These are phyloP conservation scores for Bhutanitis thaidina DNA, from an alignment of 2,888 invertebrate genomes.

Conservation along the genomic window DNA sequence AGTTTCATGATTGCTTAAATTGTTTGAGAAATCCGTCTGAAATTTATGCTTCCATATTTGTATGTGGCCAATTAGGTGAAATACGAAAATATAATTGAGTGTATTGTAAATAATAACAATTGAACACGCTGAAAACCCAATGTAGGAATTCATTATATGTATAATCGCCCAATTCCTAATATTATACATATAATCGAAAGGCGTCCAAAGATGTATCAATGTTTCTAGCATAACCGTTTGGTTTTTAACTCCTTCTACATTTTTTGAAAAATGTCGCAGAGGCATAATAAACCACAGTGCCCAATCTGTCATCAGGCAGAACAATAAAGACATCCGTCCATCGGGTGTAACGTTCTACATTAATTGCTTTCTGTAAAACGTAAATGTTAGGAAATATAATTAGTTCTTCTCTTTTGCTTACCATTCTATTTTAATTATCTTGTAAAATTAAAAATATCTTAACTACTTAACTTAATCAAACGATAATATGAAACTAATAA, in stretches of 20 bases:
- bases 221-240: conserved; percentile 34
- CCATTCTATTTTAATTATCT: too few species aligned
- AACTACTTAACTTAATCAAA: too few species aligned
- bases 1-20: conserved; percentile 25
- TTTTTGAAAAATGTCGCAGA: conserved; percentile 28
- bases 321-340: conserved; percentile 20
- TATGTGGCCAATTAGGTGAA: conserved; percentile 41
- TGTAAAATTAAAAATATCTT: too few species aligned
- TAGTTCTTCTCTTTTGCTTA: too few species aligned
- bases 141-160: conserved; percentile 27
- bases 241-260: conserved; percentile 32
- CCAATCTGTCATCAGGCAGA: conserved; percentile 24
- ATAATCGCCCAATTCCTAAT: conserved; percentile 32
- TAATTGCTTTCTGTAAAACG: conserved; percentile 28
- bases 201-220: conserved; percentile 36
- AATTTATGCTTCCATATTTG: conserved; percentile 36
- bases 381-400: too few species aligned
- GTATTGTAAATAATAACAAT: conserved; percentile 33
- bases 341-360: conserved; percentile 28
- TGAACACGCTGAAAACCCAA: conserved; percentile 22
- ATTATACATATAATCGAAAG: conserved; percentile 39
- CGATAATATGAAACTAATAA: too few species aligned
- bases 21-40: conserved; percentile 22
- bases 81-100: conserved; percentile 34
- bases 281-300: conserved; percentile 29